Evolutionary conservation across 2,888 invertebrate species (phyloP).

Genomic region (Melinaea marsaeus): DNA sequence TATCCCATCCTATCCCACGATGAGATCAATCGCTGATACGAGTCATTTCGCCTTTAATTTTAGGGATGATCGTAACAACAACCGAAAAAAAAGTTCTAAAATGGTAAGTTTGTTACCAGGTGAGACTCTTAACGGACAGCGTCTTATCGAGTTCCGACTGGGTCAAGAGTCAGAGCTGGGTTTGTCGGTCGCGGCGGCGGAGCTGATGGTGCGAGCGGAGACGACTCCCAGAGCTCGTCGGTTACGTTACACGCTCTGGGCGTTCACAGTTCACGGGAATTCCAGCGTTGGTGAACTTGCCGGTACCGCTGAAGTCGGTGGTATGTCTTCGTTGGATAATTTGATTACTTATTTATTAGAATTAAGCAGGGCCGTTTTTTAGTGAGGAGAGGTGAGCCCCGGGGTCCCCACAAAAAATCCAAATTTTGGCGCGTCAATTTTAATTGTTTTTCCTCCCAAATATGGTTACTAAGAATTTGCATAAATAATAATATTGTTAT

Average conservation of each 20-base stretch:
- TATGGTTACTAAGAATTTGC: too few relatives aligned
- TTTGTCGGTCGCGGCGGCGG: conserved; percentile 78
- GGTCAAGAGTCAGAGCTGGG: conserved; percentile 87
- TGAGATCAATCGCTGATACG: conserved; percentile 29
- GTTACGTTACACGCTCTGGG: conserved; percentile 88
- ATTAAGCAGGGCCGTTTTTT: too few relatives aligned
- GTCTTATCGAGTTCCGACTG: conserved; percentile 90
- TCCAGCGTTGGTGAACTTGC: conserved; percentile 75
- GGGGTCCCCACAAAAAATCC: too few relatives aligned
- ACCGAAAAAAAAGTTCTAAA: conserved; percentile 32
- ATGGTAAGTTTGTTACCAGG: conserved; percentile 71
- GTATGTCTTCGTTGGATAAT: conserved; percentile 12
- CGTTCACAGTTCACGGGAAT: conserved; percentile 83
- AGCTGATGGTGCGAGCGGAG: conserved; percentile 91
- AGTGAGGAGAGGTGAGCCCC: too few relatives aligned
- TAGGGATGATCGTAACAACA: conserved; percentile 35
- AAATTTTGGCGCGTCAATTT: too few relatives aligned
- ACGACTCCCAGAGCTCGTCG: conserved; percentile 82
- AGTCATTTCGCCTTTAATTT: conserved; percentile 60
- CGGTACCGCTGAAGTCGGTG: conserved; percentile 71
- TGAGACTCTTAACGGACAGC: conserved; percentile 89
- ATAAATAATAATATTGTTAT: too few relatives aligned
- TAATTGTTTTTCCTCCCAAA: too few relatives aligned
- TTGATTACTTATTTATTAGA: too few relatives aligned
- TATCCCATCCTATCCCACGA: conserved; percentile 15